These are phyloP conservation scores for Himalopsyche kuldschensis DNA, from an alignment of 2,888 invertebrate genomes.

Conservation along the genomic window DNA sequence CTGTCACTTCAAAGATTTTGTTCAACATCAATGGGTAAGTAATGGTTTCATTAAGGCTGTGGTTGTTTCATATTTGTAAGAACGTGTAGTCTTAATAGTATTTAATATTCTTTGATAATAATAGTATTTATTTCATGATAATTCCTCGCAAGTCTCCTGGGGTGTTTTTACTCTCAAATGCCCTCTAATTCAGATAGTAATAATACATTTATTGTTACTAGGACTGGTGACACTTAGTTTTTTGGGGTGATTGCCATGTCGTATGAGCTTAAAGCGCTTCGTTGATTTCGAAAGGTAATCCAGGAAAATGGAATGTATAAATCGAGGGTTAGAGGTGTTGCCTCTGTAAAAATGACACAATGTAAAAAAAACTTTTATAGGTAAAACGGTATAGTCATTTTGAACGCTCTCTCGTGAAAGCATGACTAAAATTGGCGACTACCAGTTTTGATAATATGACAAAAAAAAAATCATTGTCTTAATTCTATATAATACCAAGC, in stretches of 20 bases:
- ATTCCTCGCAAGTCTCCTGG: background rate
- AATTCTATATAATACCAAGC: too few species aligned
- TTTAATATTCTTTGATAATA: too few species aligned
- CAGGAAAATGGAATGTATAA: background rate
- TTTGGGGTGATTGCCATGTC: background rate
- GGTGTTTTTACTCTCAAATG: background rate
- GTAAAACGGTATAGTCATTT: background rate
- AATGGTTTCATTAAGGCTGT: too few species aligned
- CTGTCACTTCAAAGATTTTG: too few species aligned
- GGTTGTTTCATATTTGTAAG: too few species aligned
- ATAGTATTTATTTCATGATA: background rate
- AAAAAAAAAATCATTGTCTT: too few species aligned
- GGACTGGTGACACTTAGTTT: background rate
- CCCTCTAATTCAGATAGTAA: background rate
- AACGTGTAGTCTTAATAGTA: too few species aligned
- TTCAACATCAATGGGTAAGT: too few species aligned
- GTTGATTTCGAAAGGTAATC: background rate
- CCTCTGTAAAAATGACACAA: background rate
- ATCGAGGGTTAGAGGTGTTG: background rate
- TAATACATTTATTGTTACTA: background rate
- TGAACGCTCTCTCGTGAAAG: too few species aligned
- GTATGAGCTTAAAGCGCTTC: background rate
- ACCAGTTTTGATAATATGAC: too few species aligned
- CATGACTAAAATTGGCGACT: too few species aligned
- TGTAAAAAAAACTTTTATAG: background rate